A percentile compares a stretch with the other conserved stretches of the same genome.
Evolutionary conservation across 2,797 vertebrate species (phyloP).

Genomic region (Tamandua tetradactyla): DNA sequence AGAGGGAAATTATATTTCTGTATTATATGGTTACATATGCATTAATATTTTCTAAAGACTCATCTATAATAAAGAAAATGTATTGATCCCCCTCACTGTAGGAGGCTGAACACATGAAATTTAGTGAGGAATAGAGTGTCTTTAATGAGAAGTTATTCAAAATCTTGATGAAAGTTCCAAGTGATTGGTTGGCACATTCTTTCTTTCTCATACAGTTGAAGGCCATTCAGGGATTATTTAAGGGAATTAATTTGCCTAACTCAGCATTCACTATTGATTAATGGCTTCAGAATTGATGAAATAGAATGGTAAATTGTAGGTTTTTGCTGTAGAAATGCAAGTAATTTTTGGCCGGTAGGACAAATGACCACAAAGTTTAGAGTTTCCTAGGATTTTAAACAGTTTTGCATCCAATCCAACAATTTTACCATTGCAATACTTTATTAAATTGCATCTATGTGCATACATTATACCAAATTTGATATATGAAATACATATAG

Average conservation of each 20-base stretch:
- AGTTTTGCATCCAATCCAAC: neutral
- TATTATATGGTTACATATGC: neutral
- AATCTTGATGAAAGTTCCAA: neutral
- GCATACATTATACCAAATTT: neutral
- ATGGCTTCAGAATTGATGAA: neutral
- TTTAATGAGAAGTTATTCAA: neutral
- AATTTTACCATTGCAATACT: neutral
- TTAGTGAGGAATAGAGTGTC: neutral
- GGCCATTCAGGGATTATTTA: neutral
- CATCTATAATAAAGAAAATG: neutral
- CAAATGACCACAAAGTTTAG: neutral
- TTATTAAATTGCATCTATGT: neutral
- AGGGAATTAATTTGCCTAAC: neutral
- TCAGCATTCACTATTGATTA: neutral
- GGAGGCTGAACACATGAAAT: neutral
- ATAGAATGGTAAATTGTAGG: neutral
- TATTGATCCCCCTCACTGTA: neutral
- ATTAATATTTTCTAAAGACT: neutral
- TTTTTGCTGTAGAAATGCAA: neutral
- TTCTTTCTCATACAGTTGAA: neutral
- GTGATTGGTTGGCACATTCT: neutral
- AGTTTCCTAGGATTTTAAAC: neutral
- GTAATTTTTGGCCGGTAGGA: neutral
- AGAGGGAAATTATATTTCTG: neutral
- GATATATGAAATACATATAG: neutral